Conservation (phyloP, 2,888 invertebrate genomes). For the Nebria brevicollis region DNA sequence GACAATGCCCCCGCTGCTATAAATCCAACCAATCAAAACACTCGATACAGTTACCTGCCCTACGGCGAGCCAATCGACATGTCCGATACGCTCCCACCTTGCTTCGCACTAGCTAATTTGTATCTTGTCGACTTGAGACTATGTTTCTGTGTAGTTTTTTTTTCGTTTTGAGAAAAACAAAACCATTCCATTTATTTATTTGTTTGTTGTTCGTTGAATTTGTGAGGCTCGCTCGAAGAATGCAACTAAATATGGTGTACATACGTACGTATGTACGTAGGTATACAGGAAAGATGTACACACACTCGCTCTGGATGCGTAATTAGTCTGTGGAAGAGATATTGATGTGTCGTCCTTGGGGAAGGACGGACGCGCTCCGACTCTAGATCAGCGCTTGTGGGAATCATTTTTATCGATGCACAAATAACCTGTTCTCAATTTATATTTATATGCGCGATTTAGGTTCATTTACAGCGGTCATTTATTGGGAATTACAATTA, state of each 20-base stretch:
- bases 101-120: constrained; percentile 37
- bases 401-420: background rate
- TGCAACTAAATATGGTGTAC: constrained; percentile 37
- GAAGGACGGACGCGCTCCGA: background rate
- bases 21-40: constrained; percentile 24
- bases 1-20: constrained; percentile 39
- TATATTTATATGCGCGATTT: constrained; percentile 34
- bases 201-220: constrained; percentile 8
- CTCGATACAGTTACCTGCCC: constrained; percentile 49
- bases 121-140: constrained; percentile 34
- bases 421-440: constrained; percentile 17
- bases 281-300: background rate
- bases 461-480: background rate
- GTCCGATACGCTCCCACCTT: constrained; percentile 54
- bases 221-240: background rate
- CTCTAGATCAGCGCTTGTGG: constrained; percentile 2
- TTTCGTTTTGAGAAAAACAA: constrained; percentile 11
- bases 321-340: constrained; percentile 29
- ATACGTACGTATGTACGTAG: background rate
- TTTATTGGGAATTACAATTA: too few species aligned
- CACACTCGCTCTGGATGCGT: constrained; percentile 16
- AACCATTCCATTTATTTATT: background rate
- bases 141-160: constrained; percentile 30
- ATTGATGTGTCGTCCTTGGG: constrained; percentile 31
- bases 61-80: constrained; percentile 58